phyloP scores from a whole-genome alignment of 35 echinoderm and acorn worm species.

The Apostichopus japonicus region DNA sequence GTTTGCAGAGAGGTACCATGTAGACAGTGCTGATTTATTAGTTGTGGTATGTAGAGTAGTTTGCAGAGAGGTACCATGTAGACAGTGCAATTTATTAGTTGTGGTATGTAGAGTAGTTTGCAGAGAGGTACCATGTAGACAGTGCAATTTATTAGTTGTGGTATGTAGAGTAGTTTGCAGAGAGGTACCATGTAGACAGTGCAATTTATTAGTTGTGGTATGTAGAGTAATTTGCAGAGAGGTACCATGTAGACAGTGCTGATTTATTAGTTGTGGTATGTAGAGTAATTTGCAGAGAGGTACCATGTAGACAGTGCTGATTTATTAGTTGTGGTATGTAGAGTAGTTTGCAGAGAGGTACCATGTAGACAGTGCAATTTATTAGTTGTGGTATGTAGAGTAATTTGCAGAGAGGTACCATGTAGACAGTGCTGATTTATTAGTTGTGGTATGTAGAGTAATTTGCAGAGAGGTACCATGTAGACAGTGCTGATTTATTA shows the following conservation, averaged over 20 bases:
- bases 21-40: not conserved
- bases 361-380: not conserved
- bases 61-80: not conserved
- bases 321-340: too few relatives aligned
- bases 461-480: too few relatives aligned
- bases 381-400: slow-evolving; percentile 10
- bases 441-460: too few relatives aligned
- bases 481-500: not conserved
- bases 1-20: too few relatives aligned
- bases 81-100: not conserved
- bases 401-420: not conserved
- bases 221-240: too few relatives aligned
- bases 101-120: too few relatives aligned
- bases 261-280: slow-evolving; percentile 1
- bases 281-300: not conserved
- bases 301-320: not conserved
- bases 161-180: not conserved
- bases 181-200: not conserved
- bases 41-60: slow-evolving; percentile 1
- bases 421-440: not conserved
- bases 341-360: too few relatives aligned
- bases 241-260: not conserved
- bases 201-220: too few relatives aligned
- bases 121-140: not conserved
- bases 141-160: not conserved